phyloP scores from a whole-genome alignment of 37 sponge, comb jelly and placozoan genomes.

The Aphrocallistes beatrix region DNA sequence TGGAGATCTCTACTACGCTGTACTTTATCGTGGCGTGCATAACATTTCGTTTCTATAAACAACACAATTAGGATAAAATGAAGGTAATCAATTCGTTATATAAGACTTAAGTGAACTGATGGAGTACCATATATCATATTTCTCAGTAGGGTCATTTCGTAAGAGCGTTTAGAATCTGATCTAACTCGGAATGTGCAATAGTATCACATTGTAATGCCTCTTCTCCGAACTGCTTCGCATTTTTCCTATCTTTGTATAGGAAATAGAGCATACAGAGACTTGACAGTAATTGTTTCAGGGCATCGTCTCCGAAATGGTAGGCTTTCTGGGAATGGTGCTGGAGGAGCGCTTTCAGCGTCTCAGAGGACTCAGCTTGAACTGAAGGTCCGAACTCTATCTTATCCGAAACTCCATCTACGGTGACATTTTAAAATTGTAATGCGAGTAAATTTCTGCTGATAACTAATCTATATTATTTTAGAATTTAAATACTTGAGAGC shows the following conservation, averaged over 20 bases:
- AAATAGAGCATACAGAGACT: not conserved
- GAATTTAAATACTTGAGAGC: no score
- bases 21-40: no score
- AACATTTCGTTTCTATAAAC: no score
- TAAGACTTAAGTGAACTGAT: not conserved
- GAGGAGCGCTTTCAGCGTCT: not conserved
- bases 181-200: not conserved
- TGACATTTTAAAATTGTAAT: no score
- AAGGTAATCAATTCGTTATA: no score
- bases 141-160: not conserved
- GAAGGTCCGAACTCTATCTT: slow-evolving; percentile 4
- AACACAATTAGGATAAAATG: no score
- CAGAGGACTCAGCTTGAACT: not conserved
- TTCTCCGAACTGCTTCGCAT: not conserved
- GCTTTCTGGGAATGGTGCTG: not conserved
- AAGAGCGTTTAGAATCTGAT: not conserved
- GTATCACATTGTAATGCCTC: slow-evolving; percentile 1
- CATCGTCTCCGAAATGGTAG: slow-evolving; percentile 1
- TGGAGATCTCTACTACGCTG: no score
- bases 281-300: not conserved
- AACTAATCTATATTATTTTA: no score
- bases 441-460: no score
- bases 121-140: not conserved
- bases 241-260: not conserved
- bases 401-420: not conserved